Conservation (phyloP, 1,140 invertebrate species). For the Brachionus angularis region DNA sequence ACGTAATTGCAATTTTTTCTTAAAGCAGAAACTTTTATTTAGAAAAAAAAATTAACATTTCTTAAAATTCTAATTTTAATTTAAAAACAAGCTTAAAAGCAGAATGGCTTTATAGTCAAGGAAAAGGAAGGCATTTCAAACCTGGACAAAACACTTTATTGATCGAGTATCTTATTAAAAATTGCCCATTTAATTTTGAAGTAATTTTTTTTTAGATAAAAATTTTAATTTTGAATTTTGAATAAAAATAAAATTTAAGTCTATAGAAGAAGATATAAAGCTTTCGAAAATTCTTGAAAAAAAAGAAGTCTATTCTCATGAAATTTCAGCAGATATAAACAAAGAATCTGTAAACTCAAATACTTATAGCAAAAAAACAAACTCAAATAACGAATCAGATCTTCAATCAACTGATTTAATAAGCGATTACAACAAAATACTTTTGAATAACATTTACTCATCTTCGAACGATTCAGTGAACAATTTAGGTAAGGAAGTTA, state of each 20-base stretch:
- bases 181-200: conserved; percentile 50
- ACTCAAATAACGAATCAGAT: not conserved
- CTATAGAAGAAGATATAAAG: no score
- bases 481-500: not conserved
- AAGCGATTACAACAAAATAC: conserved; percentile 17
- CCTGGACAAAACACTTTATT: conserved; percentile 74
- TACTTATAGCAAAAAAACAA: no score
- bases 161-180: conserved; percentile 69
- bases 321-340: no score
- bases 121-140: conserved; percentile 77
- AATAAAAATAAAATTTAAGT: no score
- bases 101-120: conserved; percentile 90
- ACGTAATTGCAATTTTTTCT: not conserved
- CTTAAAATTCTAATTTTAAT: no score
- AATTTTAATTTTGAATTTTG: not conserved
- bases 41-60: conserved; percentile 44
- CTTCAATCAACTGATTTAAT: conserved; percentile 1
- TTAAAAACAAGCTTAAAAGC: conserved; percentile 70
- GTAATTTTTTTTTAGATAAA: not conserved
- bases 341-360: no score
- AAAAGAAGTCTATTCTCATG: no score
- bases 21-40: not conserved
- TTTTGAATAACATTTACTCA: conserved; percentile 19
- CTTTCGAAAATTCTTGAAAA: no score
- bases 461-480: conserved; percentile 20